Evolutionary conservation across 2,797 vertebrate species (phyloP).

Genomic region (Macrochelys suwanniensis): DNA sequence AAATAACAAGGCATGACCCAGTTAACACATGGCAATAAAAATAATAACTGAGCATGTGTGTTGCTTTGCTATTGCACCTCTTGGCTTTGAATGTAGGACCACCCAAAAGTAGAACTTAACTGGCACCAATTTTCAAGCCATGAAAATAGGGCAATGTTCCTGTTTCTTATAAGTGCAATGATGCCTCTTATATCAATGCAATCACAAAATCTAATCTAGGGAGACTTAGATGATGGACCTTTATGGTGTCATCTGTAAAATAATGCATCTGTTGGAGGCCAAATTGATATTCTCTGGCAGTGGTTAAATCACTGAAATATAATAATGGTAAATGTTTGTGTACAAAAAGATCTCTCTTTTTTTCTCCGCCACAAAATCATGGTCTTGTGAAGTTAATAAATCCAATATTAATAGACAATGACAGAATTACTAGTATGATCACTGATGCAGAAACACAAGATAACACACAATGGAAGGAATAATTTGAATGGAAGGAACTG

Average conservation of each 20-base stretch:
- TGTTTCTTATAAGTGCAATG: not conserved
- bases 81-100: rapidly evolving
- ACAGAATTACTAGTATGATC: not conserved
- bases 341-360: not conserved
- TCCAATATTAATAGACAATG: not conserved
- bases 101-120: not conserved
- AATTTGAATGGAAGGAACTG: not conserved
- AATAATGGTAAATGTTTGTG: not conserved
- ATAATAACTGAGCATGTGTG: not conserved
- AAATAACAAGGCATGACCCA: not conserved
- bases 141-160: not conserved
- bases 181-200: not conserved
- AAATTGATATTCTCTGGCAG: not conserved
- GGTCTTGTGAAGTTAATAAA: slow-evolving; percentile 8
- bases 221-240: not conserved
- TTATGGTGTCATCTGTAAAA: slow-evolving; percentile 13
- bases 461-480: not conserved
- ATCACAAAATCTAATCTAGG: slow-evolving; percentile 1
- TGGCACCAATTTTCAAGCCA: not conserved
- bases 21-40: not conserved
- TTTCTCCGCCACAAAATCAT: not conserved
- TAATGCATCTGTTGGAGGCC: not conserved
- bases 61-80: not conserved
- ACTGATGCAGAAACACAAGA: not conserved
- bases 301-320: not conserved